phyloP scores from a whole-genome alignment of 2,113 vertebrate species.

The Lepisosteus osseus region DNA sequence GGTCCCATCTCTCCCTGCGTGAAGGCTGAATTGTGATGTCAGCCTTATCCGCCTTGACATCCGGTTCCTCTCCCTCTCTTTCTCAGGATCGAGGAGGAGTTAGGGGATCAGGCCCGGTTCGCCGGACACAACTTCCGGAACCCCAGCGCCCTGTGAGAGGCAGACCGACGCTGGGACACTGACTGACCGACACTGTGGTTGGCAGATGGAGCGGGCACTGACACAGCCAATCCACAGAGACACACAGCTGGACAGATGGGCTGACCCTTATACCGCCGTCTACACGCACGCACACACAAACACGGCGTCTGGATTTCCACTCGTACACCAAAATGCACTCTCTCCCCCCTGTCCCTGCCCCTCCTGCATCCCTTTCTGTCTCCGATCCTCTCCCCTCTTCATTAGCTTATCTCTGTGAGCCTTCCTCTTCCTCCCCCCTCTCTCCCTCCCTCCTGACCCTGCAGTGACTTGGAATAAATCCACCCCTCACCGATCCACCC shows the following conservation, averaged over 20 bases:
- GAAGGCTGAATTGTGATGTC: not conserved
- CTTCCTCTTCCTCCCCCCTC: constrained; percentile 25
- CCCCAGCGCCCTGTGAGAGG: constrained; percentile 79
- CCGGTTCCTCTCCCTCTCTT: constrained; percentile 6
- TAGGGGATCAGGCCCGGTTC: constrained; percentile 85
- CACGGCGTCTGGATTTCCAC: not conserved
- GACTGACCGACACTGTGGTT: not conserved
- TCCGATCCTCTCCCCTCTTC: not conserved
- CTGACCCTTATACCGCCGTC: not conserved
- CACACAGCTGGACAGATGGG: constrained; percentile 9
- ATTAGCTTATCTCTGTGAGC: constrained; percentile 12
- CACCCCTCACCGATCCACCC: too few relatives aligned
- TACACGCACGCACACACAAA: not conserved
- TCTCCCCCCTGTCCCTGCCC: not conserved
- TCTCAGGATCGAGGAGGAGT: constrained; percentile 86
- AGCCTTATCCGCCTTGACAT: not conserved
- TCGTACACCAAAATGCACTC: constrained; percentile 14
- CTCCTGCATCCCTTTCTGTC: not conserved
- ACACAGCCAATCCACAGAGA: constrained; percentile 21
- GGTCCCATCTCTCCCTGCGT: constrained; percentile 27
- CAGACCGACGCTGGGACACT: not conserved
- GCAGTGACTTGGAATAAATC: too few relatives aligned
- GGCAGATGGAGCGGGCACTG: not conserved
- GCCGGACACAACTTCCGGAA: constrained; percentile 92
- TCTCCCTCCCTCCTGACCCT: constrained; percentile 13